Conservation (phyloP, 2,797 vertebrate species). For the Erethizon dorsatum region DNA sequence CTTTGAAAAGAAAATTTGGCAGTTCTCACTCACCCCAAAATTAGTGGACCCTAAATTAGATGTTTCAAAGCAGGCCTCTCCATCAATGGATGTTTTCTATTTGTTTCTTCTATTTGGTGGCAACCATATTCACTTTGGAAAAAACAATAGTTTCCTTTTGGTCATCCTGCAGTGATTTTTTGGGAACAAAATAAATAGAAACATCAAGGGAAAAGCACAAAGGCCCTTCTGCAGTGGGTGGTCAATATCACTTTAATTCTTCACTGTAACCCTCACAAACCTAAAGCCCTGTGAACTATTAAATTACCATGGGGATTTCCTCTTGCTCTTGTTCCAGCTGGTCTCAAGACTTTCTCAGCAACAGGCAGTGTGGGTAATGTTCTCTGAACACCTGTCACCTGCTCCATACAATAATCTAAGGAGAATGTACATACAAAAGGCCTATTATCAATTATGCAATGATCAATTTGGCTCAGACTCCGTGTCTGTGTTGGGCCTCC, state of each 20-base stretch:
- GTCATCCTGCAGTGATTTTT: constrained; percentile 65
- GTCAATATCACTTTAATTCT: constrained; percentile 77
- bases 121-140: background rate
- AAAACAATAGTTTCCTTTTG: background rate
- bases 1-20: constrained; percentile 29
- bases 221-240: constrained; percentile 73
- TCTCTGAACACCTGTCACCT: constrained; percentile 85
- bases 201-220: constrained; percentile 60
- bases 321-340: constrained; percentile 77
- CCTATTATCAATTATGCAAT: constrained; percentile 75
- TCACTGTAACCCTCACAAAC: constrained; percentile 55
- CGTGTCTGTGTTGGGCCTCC: background rate
- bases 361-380: constrained; percentile 73
- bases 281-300: constrained; percentile 79
- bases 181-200: constrained; percentile 63
- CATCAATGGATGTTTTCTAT: constrained; percentile 19
- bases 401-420: constrained; percentile 73
- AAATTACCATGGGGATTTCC: constrained; percentile 80
- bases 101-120: constrained; percentile 1
- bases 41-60: background rate
- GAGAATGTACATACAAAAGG: constrained; percentile 80
- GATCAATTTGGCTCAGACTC: constrained; percentile 57
- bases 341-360: constrained; percentile 72
- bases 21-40: background rate
- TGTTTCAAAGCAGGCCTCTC: constrained; percentile 28